phyloP scores from a whole-genome alignment of 2,888 invertebrate genomes.

The Tolmerus cingulatus region DNA sequence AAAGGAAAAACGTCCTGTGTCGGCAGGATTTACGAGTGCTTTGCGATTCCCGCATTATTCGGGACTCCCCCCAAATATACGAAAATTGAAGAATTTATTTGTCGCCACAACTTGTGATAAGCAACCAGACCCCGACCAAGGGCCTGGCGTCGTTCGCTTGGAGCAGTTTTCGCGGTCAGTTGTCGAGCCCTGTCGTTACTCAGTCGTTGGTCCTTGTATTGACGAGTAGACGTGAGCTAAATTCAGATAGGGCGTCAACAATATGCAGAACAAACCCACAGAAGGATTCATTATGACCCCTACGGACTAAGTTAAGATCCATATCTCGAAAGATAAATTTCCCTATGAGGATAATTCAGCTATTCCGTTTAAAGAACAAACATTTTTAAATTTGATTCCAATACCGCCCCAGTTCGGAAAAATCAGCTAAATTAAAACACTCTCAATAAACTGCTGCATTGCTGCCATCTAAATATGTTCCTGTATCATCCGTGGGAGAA shows the following conservation, averaged over 20 bases:
- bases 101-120: constrained; percentile 28
- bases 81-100: constrained; percentile 24
- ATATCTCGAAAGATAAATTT: constrained; percentile 15
- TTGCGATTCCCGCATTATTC: background rate
- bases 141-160: background rate
- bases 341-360: background rate
- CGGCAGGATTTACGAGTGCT: constrained; percentile 10
- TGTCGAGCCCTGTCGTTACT: constrained; percentile 16
- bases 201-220: constrained; percentile 21
- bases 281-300: background rate
- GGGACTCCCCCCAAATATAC: background rate
- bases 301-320: constrained; percentile 1
- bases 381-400: background rate
- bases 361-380: background rate
- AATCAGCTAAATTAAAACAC: background rate
- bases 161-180: constrained; percentile 22
- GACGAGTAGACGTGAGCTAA: constrained; percentile 17
- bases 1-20: background rate
- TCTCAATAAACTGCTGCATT: background rate
- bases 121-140: background rate
- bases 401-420: background rate
- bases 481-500: too few species aligned
- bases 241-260: background rate
- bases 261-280: constrained; percentile 2
- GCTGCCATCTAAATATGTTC: too few species aligned